Evolutionary conservation across 2,797 vertebrate species (phyloP).

Genomic region (Serranus cabrilla): DNA sequence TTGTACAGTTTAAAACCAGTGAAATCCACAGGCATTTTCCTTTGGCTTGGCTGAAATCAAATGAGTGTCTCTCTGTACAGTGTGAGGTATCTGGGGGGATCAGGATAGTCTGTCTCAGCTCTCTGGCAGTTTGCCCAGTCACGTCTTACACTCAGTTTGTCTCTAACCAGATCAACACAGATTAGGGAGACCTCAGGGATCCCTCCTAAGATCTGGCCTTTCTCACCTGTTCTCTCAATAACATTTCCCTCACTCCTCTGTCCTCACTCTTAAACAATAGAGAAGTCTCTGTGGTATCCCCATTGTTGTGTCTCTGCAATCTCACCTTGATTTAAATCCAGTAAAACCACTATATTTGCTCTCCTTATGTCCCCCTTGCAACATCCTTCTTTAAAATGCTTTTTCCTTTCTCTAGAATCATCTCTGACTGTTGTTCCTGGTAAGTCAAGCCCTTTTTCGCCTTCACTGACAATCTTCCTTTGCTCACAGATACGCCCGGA

Average conservation of each 20-base stretch:
- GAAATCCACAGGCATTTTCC: slow-evolving; percentile 4
- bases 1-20: not conserved
- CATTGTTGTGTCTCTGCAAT: not conserved
- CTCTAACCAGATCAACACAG: slow-evolving; percentile 66
- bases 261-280: not conserved
- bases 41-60: slow-evolving; percentile 8
- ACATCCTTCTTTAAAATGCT: not conserved
- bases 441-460: slow-evolving; percentile 33
- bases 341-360: not conserved
- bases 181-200: slow-evolving; percentile 52
- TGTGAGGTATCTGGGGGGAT: slow-evolving; percentile 6
- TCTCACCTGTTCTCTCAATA: slow-evolving; percentile 8
- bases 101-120: slow-evolving; percentile 11
- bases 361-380: not conserved
- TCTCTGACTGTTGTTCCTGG: slow-evolving; percentile 21
- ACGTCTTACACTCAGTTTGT: slow-evolving; percentile 34
- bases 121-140: slow-evolving; percentile 35
- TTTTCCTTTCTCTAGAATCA: slow-evolving; percentile 21
- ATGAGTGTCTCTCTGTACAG: not conserved
- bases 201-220: slow-evolving; percentile 24
- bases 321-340: slow-evolving; percentile 3
- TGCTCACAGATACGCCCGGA: slow-evolving; percentile 36
- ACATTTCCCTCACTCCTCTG: slow-evolving; percentile 3
- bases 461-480: slow-evolving; percentile 46
- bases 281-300: not conserved